Percentiles rank a stretch among this genome's conserved stretches.
Conservation (phyloP, 2,888 invertebrate genomes). For the Nematopogon swammerdamellus region DNA sequence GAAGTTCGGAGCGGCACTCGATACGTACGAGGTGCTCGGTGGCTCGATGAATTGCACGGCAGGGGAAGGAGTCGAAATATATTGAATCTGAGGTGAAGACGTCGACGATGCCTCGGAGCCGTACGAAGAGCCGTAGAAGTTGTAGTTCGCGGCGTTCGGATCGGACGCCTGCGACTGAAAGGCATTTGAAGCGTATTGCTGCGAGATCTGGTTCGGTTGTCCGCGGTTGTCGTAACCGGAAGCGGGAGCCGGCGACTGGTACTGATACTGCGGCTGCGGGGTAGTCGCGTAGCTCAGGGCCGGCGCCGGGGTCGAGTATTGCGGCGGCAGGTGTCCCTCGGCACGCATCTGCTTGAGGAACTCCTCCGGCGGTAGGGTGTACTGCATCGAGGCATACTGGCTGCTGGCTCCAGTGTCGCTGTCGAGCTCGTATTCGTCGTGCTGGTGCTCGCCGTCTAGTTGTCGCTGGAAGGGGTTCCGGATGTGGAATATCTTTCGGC, state of each 20-base stretch:
- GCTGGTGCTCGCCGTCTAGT: conserved; percentile 20
- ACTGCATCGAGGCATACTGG: conserved; percentile 46
- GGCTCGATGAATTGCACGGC: conserved; percentile 8
- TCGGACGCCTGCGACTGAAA: conserved; percentile 25
- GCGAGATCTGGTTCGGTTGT: conserved; percentile 25
- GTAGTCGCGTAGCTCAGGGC: conserved; percentile 37
- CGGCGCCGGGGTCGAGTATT: conserved; percentile 32
- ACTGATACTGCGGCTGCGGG: conserved; percentile 41
- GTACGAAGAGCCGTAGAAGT: conserved; percentile 29
- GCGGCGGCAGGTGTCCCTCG: conserved; percentile 28
- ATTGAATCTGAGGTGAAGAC: conserved; percentile 30
- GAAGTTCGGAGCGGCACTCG: conserved; percentile 38
- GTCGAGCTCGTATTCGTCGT: conserved; percentile 26
- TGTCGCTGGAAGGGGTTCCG: conserved; percentile 44
- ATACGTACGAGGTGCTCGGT: conserved; percentile 30
- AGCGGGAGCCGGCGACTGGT: conserved; percentile 27
- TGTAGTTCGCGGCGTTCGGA: conserved; percentile 25
- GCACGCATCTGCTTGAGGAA: conserved; percentile 43
- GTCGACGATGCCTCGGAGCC: conserved; percentile 32
- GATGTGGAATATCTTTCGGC: conserved; percentile 37
- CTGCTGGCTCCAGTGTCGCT: conserved; percentile 43
- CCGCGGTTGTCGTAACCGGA: conserved; percentile 28
- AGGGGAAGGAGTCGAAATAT: conserved; percentile 25
- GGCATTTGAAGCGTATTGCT: conserved; percentile 29
- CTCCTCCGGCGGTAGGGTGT: conserved; percentile 47